Evolutionary conservation across 2,113 vertebrate species (phyloP).

Genomic region (Rana temporaria): DNA sequence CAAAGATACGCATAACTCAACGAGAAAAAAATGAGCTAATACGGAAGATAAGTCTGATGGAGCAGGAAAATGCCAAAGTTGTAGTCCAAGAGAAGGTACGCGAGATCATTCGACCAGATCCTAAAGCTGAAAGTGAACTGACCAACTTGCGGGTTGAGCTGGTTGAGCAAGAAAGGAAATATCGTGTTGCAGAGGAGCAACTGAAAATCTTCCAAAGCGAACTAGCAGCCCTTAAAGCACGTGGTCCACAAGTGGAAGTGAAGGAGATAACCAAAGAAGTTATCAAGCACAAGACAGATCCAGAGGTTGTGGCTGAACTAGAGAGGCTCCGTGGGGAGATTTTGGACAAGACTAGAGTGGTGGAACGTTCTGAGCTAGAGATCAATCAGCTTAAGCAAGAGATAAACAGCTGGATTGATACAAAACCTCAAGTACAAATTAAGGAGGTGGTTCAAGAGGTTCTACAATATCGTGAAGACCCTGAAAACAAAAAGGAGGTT

Average conservation of each 20-base stretch:
- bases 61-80: slow-evolving; percentile 90
- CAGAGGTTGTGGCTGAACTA: slow-evolving; percentile 87
- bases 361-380: slow-evolving; percentile 88
- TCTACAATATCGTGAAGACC: slow-evolving; percentile 90
- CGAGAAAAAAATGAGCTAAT: slow-evolving; percentile 86
- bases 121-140: slow-evolving; percentile 91
- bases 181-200: slow-evolving; percentile 82
- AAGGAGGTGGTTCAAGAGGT: slow-evolving; percentile 95
- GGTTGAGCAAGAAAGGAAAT: slow-evolving; percentile 89
- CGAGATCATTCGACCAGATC: slow-evolving; percentile 94
- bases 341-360: slow-evolving; percentile 87
- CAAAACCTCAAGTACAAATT: slow-evolving; percentile 89
- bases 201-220: slow-evolving; percentile 82
- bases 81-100: slow-evolving; percentile 92
- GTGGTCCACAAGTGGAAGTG: slow-evolving; percentile 88
- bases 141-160: slow-evolving; percentile 92
- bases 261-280: slow-evolving; percentile 95
- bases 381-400: slow-evolving; percentile 91
- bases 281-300: slow-evolving; percentile 94
- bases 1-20: slow-evolving; percentile 77
- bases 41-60: slow-evolving; percentile 84
- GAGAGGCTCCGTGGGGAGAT: slow-evolving; percentile 92
- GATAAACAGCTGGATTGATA: slow-evolving; percentile 88
- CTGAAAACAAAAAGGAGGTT: slow-evolving; percentile 90
- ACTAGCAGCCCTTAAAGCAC: slow-evolving; percentile 77